phyloP scores from a whole-genome alignment of 2,888 invertebrate genomes.

The Eulithis prunata region DNA sequence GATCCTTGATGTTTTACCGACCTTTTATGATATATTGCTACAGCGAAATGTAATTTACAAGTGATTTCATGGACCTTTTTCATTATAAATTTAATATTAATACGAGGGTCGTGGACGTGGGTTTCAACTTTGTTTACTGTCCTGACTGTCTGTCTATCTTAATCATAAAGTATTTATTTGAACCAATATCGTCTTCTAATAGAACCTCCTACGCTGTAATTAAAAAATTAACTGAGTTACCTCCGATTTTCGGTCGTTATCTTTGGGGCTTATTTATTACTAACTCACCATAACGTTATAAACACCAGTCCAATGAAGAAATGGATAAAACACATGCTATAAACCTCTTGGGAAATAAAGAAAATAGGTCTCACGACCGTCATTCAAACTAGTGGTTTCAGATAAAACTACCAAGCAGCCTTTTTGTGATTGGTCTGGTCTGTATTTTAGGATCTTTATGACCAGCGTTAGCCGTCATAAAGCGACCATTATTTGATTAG shows the following conservation, averaged over 20 bases:
- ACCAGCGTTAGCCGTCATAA: constrained; percentile 50
- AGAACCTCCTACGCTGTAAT: no score
- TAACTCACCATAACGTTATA: neutral
- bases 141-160: no score
- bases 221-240: no score
- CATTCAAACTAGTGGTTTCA: constrained; percentile 60
- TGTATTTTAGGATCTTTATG: constrained; percentile 55
- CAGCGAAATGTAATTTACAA: constrained; percentile 1
- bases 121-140: no score
- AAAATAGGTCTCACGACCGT: constrained; percentile 62
- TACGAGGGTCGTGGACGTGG: no score
- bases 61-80: no score
- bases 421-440: constrained; percentile 57
- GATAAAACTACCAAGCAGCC: constrained; percentile 54
- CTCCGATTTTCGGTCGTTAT: no score
- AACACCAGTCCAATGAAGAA: constrained; percentile 7
- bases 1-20: neutral
- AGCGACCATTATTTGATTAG: constrained; percentile 56
- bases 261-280: neutral
- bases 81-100: no score
- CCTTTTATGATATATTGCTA: constrained; percentile 35
- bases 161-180: no score
- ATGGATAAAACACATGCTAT: constrained; percentile 35
- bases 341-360: constrained; percentile 63
- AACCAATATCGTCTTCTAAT: no score